These are phyloP conservation scores for Brachionus koreanus DNA, from an alignment of 1,140 invertebrate genomes.

Conservation along the genomic window DNA sequence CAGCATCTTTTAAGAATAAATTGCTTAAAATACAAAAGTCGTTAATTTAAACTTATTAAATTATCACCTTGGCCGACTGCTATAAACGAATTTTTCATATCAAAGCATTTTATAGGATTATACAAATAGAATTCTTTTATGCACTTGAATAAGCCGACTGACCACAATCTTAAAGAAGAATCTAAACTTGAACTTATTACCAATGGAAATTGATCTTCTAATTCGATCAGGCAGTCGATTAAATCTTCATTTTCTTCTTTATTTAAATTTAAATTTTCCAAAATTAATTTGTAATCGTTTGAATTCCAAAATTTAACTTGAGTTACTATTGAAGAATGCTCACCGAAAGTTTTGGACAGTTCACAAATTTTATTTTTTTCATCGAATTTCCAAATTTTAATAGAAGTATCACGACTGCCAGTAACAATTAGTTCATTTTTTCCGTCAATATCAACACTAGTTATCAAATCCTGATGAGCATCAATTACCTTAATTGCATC, in stretches of 20 bases:
- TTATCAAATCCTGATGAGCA: constrained; percentile 26
- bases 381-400: not conserved
- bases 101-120: constrained; percentile 29
- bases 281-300: not conserved
- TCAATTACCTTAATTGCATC: not conserved
- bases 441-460: not conserved
- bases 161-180: constrained; percentile 28
- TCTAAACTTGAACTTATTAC: constrained; percentile 31
- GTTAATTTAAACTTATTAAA: not conserved
- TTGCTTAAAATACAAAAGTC: not conserved
- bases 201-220: not conserved
- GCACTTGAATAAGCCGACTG: not conserved
- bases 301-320: constrained; percentile 2
- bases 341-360: not conserved
- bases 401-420: constrained; percentile 14
- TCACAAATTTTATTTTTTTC: not conserved
- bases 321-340: not conserved
- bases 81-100: not conserved
- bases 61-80: not conserved
- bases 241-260: constrained; percentile 9
- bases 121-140: constrained; percentile 37
- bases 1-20: constrained; percentile 30
- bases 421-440: not conserved
- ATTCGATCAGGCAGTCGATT: not conserved
- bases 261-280: constrained; percentile 25